Conservation (phyloP, 2,888 invertebrate species). For the Belgica antarctica region DNA sequence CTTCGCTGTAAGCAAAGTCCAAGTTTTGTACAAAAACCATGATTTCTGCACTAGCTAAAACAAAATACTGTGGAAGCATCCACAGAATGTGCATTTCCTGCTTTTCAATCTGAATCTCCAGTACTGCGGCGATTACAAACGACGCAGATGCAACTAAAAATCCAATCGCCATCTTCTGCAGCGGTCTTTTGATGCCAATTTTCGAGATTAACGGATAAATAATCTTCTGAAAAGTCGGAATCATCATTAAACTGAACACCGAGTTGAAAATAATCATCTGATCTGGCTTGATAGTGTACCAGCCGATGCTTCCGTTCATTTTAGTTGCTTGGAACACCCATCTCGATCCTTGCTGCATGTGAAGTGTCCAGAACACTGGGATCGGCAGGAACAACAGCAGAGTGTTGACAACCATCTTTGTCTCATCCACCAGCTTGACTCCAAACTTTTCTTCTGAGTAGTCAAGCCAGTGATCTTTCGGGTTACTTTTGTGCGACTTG, state of each 20-base stretch:
- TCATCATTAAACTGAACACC: conserved; percentile 75
- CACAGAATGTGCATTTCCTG: conserved; percentile 56
- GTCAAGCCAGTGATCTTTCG: conserved; percentile 77
- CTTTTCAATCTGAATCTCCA: conserved; percentile 75
- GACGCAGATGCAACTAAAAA: conserved; percentile 80
- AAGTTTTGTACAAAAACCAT: conserved; percentile 93
- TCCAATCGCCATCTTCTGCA: conserved; percentile 84
- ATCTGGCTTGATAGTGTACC: conserved; percentile 79
- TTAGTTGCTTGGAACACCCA: conserved; percentile 87
- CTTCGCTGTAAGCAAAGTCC: conserved; percentile 88
- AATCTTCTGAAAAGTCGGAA: conserved; percentile 76
- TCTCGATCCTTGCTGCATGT: conserved; percentile 89
- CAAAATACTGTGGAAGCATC: conserved; percentile 67
- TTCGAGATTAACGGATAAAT: conserved; percentile 78
- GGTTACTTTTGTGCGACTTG: neutral
- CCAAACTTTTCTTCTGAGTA: conserved; percentile 75
- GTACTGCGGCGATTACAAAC: conserved; percentile 81
- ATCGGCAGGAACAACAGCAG: conserved; percentile 78
- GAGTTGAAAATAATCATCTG: conserved; percentile 95
- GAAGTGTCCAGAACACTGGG: conserved; percentile 91
- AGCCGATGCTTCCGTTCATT: conserved; percentile 79
- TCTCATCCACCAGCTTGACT: conserved; percentile 66
- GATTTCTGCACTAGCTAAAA: conserved; percentile 71
- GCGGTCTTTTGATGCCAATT: conserved; percentile 67
- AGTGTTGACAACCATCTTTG: conserved; percentile 72